phyloP scores from a whole-genome alignment of 2,888 invertebrate species.

The Meteorus colon region DNA sequence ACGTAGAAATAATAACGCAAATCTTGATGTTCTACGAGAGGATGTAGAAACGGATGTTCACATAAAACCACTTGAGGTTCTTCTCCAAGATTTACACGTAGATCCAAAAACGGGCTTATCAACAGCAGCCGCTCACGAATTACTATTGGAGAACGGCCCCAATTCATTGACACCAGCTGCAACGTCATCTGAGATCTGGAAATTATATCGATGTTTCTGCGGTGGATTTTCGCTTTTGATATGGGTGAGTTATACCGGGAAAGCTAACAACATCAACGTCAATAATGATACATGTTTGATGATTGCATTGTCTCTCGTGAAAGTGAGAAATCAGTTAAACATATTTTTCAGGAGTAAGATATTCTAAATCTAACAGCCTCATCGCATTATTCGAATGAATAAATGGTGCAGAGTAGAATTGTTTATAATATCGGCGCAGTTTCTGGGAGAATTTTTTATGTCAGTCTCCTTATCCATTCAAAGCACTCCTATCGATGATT shows the following conservation, averaged over 20 bases:
- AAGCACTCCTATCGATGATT: no score
- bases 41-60: slow-evolving; percentile 60
- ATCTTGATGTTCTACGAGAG: slow-evolving; percentile 25
- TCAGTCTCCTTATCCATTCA: no score
- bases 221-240: slow-evolving; percentile 73
- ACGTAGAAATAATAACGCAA: not conserved
- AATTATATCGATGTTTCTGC: slow-evolving; percentile 82
- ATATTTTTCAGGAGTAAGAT: not conserved
- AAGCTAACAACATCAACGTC: not conserved
- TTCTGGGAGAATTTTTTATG: no score
- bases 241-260: slow-evolving; percentile 50
- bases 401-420: no score
- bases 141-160: slow-evolving; percentile 78
- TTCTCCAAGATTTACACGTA: slow-evolving; percentile 52
- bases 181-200: slow-evolving; percentile 80
- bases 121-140: slow-evolving; percentile 75
- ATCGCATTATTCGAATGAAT: no score
- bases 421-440: no score
- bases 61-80: slow-evolving; percentile 47
- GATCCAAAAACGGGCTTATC: slow-evolving; percentile 75
- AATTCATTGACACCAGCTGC: slow-evolving; percentile 84
- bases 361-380: no score
- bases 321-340: not conserved
- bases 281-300: not conserved
- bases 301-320: not conserved